Base-by-base conservation (phyloP, 2,113 vertebrate species). In the Apistogramma diplotaenia region DNA sequence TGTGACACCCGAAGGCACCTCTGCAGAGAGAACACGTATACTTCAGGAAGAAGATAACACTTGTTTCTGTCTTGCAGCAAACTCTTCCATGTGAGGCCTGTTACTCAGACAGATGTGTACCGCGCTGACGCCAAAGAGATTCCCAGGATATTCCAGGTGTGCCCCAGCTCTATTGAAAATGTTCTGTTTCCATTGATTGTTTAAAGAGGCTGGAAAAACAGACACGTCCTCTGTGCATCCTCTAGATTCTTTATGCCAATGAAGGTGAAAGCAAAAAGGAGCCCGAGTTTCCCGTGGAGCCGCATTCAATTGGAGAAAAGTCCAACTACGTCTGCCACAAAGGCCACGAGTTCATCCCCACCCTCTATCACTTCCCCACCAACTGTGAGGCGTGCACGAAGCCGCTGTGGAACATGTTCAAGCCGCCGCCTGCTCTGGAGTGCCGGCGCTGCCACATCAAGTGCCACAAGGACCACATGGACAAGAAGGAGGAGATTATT, bases 401-500 rank as follows among this genome's bases (percentile, higher is more conserved):
- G 91, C 98, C 98, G 0, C 88, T 99, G 89, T 99, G 98, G 98
- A 97, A 99, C 86, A 98, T 99, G 97, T 99, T 99, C 92, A 99
- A 99, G 86, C 98, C 98, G 5, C 98, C 98, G 29, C 96, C 98
- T n/a, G 98, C 98, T 37, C 93, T 99, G 43, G 98, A 99, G 93
- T 99, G 98, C 86, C 96, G 98, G 18, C 97, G 98, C 90, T 99
- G 98, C 94, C 98, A 99, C 92, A 99, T 99, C 92, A 99, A 99
- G 87, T 99, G 98, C 94, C 98, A 99, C 92, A 99, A 99, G 87
- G 98, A 99, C 87, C 98, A 99, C 93, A 99, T 99, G 97, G 98
- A 99, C 93, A 99, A 96, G 90, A 99, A 99, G 80, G 98, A 99
- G 90, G 98, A 99, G 88, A 95, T 99, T 78, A 97, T 99, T 65